Evolutionary conservation across 2,113 vertebrate genomes (phyloP).

Genomic region (Mesocricetus auratus): DNA sequence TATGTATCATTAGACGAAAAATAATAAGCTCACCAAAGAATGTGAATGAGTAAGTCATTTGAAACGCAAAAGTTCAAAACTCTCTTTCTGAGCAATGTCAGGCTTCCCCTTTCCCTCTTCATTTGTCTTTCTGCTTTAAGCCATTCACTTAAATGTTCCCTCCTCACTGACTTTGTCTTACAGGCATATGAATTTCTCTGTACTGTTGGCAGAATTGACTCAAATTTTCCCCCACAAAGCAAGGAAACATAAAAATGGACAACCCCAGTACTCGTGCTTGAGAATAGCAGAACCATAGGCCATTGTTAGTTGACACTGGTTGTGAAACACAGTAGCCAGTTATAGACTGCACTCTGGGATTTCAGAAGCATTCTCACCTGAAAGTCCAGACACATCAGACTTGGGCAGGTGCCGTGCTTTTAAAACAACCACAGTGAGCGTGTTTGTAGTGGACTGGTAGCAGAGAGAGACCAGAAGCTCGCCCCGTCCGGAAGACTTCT

Average conservation of each 20-base stretch:
- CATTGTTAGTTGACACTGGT: background rate
- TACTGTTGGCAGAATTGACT: background rate
- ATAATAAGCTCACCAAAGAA: background rate
- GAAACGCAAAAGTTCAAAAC: background rate
- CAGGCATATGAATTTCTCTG: background rate
- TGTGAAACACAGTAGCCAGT: background rate
- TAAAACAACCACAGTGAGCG: conserved; percentile 97
- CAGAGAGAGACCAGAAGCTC: conserved; percentile 97
- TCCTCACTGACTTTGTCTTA: background rate
- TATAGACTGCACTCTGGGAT: background rate
- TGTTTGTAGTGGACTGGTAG: conserved; percentile 98
- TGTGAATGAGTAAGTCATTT: background rate
- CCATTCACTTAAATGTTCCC: background rate
- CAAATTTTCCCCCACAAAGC: background rate
- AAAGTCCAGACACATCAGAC: conserved; percentile 92
- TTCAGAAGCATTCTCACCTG: conserved; percentile 87
- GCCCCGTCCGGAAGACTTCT: conserved; percentile 95
- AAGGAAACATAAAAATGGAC: background rate
- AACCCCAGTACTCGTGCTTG: background rate
- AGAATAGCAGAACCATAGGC: background rate
- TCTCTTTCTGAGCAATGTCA: background rate
- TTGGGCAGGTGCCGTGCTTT: conserved; percentile 98
- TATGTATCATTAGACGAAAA: background rate
- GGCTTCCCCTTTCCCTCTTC: background rate
- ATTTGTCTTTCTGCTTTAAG: background rate